A percentile compares a stretch with the other conserved stretches of the same genome.
Evolutionary conservation across 2,888 invertebrate genomes (phyloP).

Genomic region (Bombylius discolor): DNA sequence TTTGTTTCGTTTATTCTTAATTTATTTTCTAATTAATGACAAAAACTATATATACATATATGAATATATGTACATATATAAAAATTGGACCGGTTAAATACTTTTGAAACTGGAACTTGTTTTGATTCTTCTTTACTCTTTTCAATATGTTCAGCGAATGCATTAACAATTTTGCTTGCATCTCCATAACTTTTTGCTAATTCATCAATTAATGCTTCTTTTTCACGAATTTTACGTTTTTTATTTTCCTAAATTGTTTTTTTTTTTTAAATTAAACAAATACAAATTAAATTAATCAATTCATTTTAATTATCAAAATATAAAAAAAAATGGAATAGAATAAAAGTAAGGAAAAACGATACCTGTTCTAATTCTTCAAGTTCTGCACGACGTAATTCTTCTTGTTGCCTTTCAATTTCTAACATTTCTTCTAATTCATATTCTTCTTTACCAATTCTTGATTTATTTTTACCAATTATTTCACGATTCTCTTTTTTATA

Average conservation of each 20-base stretch:
- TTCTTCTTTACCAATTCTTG: constrained; percentile 64
- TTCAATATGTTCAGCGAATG: constrained; percentile 58
- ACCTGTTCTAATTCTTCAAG: constrained; percentile 42
- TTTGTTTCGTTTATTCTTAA: too few relatives aligned
- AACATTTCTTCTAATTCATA: constrained; percentile 74
- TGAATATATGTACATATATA: background rate
- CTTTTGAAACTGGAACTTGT: constrained; percentile 28
- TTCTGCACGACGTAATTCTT: constrained; percentile 60
- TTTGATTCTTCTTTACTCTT: constrained; percentile 50
- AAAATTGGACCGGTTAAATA: constrained; percentile 19
- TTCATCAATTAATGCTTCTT: constrained; percentile 88
- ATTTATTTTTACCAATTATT: constrained; percentile 66
- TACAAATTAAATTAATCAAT: too few relatives aligned
- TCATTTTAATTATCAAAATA: too few relatives aligned
- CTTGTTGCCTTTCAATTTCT: constrained; percentile 66
- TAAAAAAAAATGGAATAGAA: too few relatives aligned
- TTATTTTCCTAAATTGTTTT: constrained; percentile 45
- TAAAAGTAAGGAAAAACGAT: too few relatives aligned
- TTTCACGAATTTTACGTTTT: constrained; percentile 70
- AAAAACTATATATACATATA: constrained; percentile 7
- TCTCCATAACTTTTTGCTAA: constrained; percentile 85
- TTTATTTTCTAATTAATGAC: constrained; percentile 19
- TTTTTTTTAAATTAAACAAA: too few relatives aligned
- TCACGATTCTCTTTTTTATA: constrained; percentile 86
- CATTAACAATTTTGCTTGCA: constrained; percentile 74